These are phyloP conservation scores for Xestia sexstrigata DNA, from an alignment of 2,888 invertebrate genomes.

Conservation along the genomic window DNA sequence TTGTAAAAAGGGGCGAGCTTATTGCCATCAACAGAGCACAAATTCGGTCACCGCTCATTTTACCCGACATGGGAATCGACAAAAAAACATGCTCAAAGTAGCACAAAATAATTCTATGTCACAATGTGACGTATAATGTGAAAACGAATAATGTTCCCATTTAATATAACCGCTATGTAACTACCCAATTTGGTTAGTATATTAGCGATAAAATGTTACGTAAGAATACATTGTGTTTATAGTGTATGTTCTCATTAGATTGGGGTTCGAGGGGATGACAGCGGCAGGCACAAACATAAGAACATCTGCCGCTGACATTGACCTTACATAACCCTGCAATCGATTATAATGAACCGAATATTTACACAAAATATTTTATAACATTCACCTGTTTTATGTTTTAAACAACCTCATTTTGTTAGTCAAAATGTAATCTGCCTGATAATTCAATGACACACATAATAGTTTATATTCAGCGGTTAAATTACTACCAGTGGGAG, in stretches of 20 bases:
- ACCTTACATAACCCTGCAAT: conserved; percentile 43
- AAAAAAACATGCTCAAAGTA: not conserved
- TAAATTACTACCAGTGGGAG: too few relatives aligned
- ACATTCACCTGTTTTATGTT: not conserved
- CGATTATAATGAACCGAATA: conserved; percentile 4
- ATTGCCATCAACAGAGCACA: not conserved
- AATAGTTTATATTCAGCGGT: not conserved
- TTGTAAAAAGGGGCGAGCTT: not conserved
- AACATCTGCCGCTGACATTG: conserved; percentile 44
- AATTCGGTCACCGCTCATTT: not conserved
- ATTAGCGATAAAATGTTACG: conserved; percentile 11
- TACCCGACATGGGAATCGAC: not conserved
- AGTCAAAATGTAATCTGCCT: not conserved
- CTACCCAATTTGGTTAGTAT: not conserved
- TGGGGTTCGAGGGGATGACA: conserved; percentile 3
- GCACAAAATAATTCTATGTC: not conserved
- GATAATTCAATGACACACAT: not conserved
- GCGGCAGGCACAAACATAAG: conserved; percentile 17
- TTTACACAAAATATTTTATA: conserved; percentile 17
- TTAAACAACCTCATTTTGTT: not conserved
- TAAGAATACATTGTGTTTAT: conserved; percentile 11
- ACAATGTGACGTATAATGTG: not conserved
- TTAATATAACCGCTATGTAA: not conserved
- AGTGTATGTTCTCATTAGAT: conserved; percentile 21
- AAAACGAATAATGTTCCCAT: not conserved